phyloP scores from a whole-genome alignment of 2,888 invertebrate genomes.

The Plebejus melissa region DNA sequence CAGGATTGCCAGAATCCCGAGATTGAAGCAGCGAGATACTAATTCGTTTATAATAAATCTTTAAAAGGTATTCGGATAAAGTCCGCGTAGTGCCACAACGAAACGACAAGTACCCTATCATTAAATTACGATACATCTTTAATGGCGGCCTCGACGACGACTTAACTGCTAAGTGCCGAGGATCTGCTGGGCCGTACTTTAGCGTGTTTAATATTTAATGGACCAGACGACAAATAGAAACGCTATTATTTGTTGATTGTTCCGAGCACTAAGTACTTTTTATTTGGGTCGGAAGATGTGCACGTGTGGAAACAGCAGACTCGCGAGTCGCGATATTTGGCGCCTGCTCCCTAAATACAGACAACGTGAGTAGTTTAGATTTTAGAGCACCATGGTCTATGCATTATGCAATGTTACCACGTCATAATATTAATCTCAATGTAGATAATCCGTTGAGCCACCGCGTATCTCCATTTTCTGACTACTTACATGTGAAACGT shows the following conservation, averaged over 20 bases:
- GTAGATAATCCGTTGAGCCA: neutral
- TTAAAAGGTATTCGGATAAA: neutral
- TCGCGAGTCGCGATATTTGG: neutral
- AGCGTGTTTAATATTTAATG: neutral
- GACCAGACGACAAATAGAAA: neutral
- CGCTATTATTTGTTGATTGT: neutral
- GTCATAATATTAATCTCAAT: neutral
- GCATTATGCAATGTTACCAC: neutral
- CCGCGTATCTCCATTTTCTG: neutral
- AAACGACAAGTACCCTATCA: neutral
- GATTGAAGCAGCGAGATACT: too few species aligned
- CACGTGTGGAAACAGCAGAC: constrained; percentile 1
- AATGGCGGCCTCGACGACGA: neutral
- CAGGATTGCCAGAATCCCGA: too few species aligned
- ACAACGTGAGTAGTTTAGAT: neutral
- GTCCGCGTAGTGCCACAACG: neutral
- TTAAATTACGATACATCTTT: neutral
- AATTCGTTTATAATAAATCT: neutral
- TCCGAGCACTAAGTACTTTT: neutral
- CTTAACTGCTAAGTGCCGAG: neutral
- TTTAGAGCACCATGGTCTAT: neutral
- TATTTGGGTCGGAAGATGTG: constrained; percentile 8
- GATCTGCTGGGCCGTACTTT: neutral
- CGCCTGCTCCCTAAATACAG: neutral
- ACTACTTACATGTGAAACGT: neutral